Base-by-base conservation (phyloP, 2,797 vertebrate genomes). In the Urocyon cinereoargenteus region DNA sequence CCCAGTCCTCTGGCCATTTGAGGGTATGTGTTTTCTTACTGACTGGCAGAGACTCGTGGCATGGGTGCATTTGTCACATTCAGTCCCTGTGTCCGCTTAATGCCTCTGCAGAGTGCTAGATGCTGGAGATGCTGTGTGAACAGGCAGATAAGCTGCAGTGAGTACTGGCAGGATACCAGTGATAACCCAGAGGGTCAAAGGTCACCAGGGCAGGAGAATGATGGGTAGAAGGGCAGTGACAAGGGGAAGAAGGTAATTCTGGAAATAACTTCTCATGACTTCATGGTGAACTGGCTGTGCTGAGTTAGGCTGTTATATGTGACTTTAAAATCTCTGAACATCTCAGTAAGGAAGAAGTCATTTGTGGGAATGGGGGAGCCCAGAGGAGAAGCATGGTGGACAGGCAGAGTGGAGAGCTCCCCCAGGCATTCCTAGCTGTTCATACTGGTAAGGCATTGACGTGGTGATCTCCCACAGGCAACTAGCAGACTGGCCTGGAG, bases 31-130 rank as follows among this genome's bases (percentile, higher is more conserved):
- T 53, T 45, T 62, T 91, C 86, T 73, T 51, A 55, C 3, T 7
- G 55, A 57, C 6, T 21, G 26, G 45, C 0, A 1, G 26, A 72
- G 28, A 3, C 13, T 26, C 21, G 70, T 7, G 12, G 11, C 9
- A 73, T 36, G 22, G 31, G 22, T 8, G 1, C 7, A 2, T 12
- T 77, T 11, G 8, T 61, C 14, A 28, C 0, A 0, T 11, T 13
- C 26, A 16, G 55, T 9, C 45, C 9, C 4, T 0, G 31, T 53
- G 49, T 34, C 77, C 16, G 1, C 45, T 31, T 26, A 5, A 24
- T 49, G 13, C 45, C 57, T 3, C 59, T 34, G 18, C 16, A 10
- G 22, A 26, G 36, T 22, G 34, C 55, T 49, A 72, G 85, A n/a
- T n/a, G 51, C n/a, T 31, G 19, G 13, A 15, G 1, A 61, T 2